A percentile compares a stretch with the other conserved stretches of the same genome.
Conservation (phyloP, 2,888 invertebrate genomes). For the Priapulus caudatus region DNA sequence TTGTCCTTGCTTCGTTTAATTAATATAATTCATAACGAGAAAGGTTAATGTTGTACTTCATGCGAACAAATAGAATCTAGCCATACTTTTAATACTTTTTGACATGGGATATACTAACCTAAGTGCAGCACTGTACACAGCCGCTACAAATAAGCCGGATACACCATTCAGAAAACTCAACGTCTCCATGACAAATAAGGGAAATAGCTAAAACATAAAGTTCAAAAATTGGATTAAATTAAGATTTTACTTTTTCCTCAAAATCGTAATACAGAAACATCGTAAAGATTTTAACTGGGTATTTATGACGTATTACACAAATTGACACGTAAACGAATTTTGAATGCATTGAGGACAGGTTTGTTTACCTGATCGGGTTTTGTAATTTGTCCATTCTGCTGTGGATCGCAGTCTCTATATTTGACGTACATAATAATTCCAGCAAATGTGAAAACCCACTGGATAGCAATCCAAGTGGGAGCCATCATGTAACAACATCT, state of each 20-base stretch:
- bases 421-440: slow-evolving; percentile 74
- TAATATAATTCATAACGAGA: no score
- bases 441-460: slow-evolving; percentile 42
- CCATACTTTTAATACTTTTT: no score
- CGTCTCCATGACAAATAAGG: slow-evolving; percentile 73
- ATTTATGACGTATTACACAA: no score
- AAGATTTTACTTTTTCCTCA: no score
- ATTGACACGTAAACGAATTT: no score
- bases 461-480: slow-evolving; percentile 10
- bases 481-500: slow-evolving; percentile 26
- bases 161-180: slow-evolving; percentile 62
- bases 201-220: slow-evolving; percentile 60
- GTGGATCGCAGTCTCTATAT: slow-evolving; percentile 70
- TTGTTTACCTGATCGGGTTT: slow-evolving; percentile 43
- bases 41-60: no score
- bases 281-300: no score
- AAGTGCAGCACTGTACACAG: slow-evolving; percentile 86
- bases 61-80: no score
- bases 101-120: slow-evolving; percentile 55
- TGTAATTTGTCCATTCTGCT: slow-evolving; percentile 9
- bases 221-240: no score
- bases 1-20: no score
- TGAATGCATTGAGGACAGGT: no score
- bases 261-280: no score
- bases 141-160: slow-evolving; percentile 85